phyloP scores from a whole-genome alignment of 2,113 vertebrate genomes.

The Salvelinus alpinus region DNA sequence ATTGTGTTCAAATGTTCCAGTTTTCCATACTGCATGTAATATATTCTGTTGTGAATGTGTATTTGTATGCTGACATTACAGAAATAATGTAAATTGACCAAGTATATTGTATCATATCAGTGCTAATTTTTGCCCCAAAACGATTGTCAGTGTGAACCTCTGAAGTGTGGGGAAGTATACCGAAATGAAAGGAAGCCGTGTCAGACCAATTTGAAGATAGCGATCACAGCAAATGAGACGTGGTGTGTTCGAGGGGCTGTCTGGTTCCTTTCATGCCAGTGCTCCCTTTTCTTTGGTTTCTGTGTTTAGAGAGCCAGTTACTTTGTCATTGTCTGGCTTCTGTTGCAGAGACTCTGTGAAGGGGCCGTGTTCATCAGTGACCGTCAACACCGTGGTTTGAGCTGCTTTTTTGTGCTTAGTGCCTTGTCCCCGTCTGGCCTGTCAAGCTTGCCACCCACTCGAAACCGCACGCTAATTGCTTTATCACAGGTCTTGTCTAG shows the following conservation, averaged over 20 bases:
- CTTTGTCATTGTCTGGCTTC: conserved; percentile 44
- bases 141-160: conserved; percentile 17
- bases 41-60: no score
- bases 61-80: no score
- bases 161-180: conserved; percentile 16
- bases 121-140: conserved; percentile 14
- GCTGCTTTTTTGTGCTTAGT: conserved; percentile 55
- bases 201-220: neutral
- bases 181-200: conserved; percentile 22
- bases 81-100: no score
- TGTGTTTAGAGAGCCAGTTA: conserved; percentile 23
- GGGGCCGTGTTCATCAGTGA: conserved; percentile 46
- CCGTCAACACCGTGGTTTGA: conserved; percentile 41
- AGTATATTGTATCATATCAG: neutral
- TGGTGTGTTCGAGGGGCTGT: conserved; percentile 25
- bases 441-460: conserved; percentile 43
- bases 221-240: conserved; percentile 28
- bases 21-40: no score
- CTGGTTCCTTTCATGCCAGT: conserved; percentile 28
- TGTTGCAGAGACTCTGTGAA: neutral
- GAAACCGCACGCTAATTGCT: conserved; percentile 65
- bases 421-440: conserved; percentile 39
- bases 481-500: conserved; percentile 69
- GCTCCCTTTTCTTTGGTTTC: conserved; percentile 22
- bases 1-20: no score